Evolutionary conservation across 2,888 invertebrate species (phyloP).

Genomic region (Allacma fusca): DNA sequence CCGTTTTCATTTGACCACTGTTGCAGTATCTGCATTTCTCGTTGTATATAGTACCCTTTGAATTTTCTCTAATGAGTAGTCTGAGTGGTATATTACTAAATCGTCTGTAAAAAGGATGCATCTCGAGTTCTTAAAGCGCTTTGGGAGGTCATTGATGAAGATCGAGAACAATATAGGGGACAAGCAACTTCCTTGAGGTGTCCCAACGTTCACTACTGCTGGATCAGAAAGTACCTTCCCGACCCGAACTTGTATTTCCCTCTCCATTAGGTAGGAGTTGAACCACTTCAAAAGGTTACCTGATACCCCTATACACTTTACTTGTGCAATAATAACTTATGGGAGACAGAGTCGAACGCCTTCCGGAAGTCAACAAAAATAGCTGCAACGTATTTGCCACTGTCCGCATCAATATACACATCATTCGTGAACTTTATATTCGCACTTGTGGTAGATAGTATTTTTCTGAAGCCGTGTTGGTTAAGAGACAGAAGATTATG

Average conservation of each 20-base stretch:
- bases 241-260: background rate
- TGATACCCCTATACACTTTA: background rate
- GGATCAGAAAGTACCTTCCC: background rate
- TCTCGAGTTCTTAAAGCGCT: background rate
- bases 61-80: no score
- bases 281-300: background rate
- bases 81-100: background rate
- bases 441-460: background rate
- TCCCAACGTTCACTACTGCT: background rate
- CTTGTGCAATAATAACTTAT: background rate
- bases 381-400: background rate
- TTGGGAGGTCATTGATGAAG: background rate
- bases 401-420: background rate
- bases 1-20: background rate
- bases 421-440: background rate
- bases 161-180: background rate
- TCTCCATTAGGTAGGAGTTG: background rate
- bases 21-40: background rate
- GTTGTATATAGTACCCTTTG: no score
- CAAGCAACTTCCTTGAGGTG: slow-evolving; percentile 9
- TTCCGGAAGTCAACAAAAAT: slow-evolving; percentile 19
- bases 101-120: background rate
- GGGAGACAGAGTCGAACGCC: slow-evolving; percentile 5
- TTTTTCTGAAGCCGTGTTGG: slow-evolving; percentile 22
- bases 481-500: background rate